These are phyloP conservation scores for Episyrphus balteatus DNA, from an alignment of 1,140 invertebrate genomes.

Conservation along the genomic window DNA sequence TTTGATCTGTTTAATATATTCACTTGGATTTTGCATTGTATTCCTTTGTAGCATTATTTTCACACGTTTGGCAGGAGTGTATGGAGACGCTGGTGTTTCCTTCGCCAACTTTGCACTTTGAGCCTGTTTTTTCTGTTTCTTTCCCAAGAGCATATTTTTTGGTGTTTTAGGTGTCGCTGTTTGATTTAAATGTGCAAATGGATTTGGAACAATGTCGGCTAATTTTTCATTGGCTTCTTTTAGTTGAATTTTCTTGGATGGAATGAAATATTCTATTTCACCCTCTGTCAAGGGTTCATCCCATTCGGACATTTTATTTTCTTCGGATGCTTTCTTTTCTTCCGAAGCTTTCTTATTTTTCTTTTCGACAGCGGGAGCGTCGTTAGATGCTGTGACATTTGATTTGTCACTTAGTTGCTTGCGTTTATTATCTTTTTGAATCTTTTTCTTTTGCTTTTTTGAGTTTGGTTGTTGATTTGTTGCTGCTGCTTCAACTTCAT, in stretches of 20 bases:
- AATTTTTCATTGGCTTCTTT: conserved; percentile 13
- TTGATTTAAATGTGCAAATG: conserved; percentile 6
- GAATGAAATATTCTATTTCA: conserved; percentile 37
- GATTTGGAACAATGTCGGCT: conserved; percentile 15
- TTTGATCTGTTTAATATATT: conserved; percentile 55
- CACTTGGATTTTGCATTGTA: conserved; percentile 50
- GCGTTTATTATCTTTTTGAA: neutral
- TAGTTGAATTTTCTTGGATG: conserved; percentile 28
- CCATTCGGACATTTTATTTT: conserved; percentile 11
- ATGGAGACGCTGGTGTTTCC: neutral
- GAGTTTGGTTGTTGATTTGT: neutral
- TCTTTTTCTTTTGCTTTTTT: conserved; percentile 5
- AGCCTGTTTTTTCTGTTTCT: conserved; percentile 4
- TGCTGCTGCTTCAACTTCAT: neutral
- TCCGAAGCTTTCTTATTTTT: neutral
- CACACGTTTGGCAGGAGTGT: conserved; percentile 35
- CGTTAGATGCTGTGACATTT: neutral
- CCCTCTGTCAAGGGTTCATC: conserved; percentile 30
- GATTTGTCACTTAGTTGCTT: neutral
- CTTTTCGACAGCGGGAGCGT: neutral
- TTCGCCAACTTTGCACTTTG: conserved; percentile 4
- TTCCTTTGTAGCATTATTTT: conserved; percentile 57
- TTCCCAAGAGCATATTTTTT: conserved; percentile 1
- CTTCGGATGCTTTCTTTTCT: neutral
- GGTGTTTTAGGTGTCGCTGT: conserved; percentile 4